Evolutionary conservation across 2,797 vertebrate species (phyloP), one percentile per base, ranked within the genome.

Genomic region (Takifugu rubripes): DNA sequence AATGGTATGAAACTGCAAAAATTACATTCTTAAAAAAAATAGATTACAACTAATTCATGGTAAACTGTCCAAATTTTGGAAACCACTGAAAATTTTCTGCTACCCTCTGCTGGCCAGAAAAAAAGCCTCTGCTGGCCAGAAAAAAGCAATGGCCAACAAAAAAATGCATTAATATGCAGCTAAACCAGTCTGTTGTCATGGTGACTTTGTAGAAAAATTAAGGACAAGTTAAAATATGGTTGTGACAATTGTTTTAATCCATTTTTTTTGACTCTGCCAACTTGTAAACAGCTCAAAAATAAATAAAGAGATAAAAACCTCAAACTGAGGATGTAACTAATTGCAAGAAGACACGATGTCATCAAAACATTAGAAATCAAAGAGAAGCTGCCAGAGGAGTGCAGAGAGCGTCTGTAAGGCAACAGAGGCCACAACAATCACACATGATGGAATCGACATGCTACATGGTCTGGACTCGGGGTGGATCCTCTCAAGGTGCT

Each of bases 211-310:
- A 40, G 12, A 40, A 40, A 40, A 40, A 4, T 40, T 2, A 3
- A 40, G 11, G 12, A 40, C 36, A 40, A 40, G 36, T 14, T 14
- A 12, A 40, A 40, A 40, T 40, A 40, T 40, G 36, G 14, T 40
- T 40, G 36, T 40, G 12, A 40, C 1, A 1, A 14, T 40, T 7
- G 27, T 66, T 85, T 90, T 86, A 75, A 80, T 87, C 76, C 49
- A 52, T 66, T 43, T 54, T 64, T 49, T 81, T 74, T 82, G 75
- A 67, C 75, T 80, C 77, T 56, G 72, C 75, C 75, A 72, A 70
- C 85, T 52, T 68, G 70, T 82, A 86, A 85, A 83, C 83, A 82
- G 59, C 68, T 70, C 77, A 61, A 59, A 43, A 79, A 90, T 90
- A 90, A 90, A 89, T 87, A 88, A 82, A 81, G 60, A 56, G 21